These are phyloP conservation scores for Lysiphlebus fabarum DNA, from an alignment of 1,140 invertebrate genomes.

Conservation along the genomic window DNA sequence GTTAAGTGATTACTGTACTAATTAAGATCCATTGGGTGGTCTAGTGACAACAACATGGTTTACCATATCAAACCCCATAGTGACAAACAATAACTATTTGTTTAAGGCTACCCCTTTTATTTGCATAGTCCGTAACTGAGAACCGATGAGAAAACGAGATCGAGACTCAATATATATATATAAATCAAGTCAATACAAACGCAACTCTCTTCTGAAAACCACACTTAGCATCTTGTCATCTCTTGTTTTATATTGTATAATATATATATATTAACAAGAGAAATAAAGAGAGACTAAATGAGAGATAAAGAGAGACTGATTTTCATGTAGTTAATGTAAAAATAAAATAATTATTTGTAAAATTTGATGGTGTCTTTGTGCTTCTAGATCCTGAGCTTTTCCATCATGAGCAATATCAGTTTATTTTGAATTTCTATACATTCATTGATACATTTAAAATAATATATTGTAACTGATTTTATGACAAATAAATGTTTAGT, in stretches of 20 bases:
- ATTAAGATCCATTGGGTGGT: conserved; percentile 38
- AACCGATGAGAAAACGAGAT: conserved; percentile 28
- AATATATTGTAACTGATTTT: conserved; percentile 41
- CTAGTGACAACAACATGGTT: conserved; percentile 30
- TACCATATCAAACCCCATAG: conserved; percentile 11
- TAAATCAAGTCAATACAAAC: background rate
- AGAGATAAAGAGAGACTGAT: no score
- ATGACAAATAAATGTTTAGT: conserved; percentile 46
- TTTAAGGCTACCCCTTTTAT: conserved; percentile 51
- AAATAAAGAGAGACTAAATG: no score
- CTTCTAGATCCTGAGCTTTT: background rate
- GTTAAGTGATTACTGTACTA: conserved; percentile 46
- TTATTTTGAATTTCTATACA: conserved; percentile 52
- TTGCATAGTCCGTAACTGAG: conserved; percentile 39
- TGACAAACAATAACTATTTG: conserved; percentile 52
- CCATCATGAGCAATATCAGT: conserved; percentile 35
- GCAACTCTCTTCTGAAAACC: background rate
- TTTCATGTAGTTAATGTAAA: no score
- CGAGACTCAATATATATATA: conserved; percentile 21
- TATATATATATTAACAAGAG: no score
- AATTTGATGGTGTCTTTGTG: no score
- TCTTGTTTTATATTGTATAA: no score
- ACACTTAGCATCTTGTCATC: no score
- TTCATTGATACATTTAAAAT: no score
- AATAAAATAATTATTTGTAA: no score